Evolutionary conservation across 2,888 invertebrate genomes (phyloP), one percentile per base, ranked within the genome.

Genomic region (Linnaemya tessellans): DNA sequence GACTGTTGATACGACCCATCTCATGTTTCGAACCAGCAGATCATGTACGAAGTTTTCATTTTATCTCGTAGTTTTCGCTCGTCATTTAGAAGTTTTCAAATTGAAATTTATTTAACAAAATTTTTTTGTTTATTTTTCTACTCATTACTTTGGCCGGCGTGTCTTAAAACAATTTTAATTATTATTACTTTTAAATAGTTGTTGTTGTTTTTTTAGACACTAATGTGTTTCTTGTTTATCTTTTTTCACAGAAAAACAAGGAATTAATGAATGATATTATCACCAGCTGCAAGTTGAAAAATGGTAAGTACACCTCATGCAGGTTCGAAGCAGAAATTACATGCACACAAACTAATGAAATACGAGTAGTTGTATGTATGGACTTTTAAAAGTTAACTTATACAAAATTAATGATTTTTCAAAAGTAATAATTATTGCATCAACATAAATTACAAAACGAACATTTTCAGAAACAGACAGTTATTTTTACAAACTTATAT

Each of bases 261-360:
- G 96, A 96, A 91, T 93, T 95, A 89, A 96, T 96, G 95, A 96
- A 95, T 92, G 95, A 96, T 89, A 94, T 96, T 88, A 94, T 95
- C 70, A 94, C 94, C 85, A 95, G 94, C 90, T 94, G 94, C 91
- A 95, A 95, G 92, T 92, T 95, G 86, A 95, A 95, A 93, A 95
- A 95, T 93, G 95, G 95, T 95, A 91, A 94, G 95, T 93, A 75
- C 8, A 41, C 41, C 10, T 7, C n/a, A 41, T n/a, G 25, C 41
- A 3, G 9, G 13, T 74, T 58, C 4, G 0, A 43, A 73, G 46
- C 3, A 18, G 41, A 41, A 11, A 18, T 18, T 58, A 20, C 0
- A n/a, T n/a, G n/a, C n/a, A 62, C 18, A 20, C 18, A 60, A 35
- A 60, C 18, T 35, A 60, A n/a, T 2, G 5, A 18, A 51, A 8